Percentiles rank a stretch among this genome's conserved stretches.
phyloP scores from a whole-genome alignment of 2,888 invertebrate genomes.

The Xanthia icteritia region DNA sequence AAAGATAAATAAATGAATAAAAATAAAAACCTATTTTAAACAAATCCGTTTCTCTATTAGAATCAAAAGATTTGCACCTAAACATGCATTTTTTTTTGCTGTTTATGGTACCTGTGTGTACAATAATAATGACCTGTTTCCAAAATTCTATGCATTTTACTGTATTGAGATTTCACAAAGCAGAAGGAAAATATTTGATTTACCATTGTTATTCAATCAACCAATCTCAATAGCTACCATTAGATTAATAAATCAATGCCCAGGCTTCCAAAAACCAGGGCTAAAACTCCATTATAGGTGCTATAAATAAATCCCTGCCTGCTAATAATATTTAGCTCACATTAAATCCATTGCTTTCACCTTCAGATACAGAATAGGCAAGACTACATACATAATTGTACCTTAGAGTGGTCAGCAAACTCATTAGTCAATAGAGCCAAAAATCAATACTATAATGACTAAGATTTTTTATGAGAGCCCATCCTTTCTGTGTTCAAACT shows the following conservation, averaged over 20 bases:
- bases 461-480: too few relatives aligned
- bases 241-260: neutral
- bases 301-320: neutral
- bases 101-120: neutral
- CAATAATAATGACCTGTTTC: neutral
- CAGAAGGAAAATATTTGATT: neutral
- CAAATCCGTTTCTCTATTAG: neutral
- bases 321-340: constrained; percentile 12
- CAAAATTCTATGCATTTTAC: neutral
- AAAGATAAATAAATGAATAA: too few relatives aligned
- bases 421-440: too few relatives aligned
- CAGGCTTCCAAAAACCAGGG: neutral
- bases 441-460: too few relatives aligned
- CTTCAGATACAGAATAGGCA: neutral
- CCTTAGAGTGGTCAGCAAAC: neutral
- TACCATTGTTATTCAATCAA: neutral
- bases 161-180: neutral
- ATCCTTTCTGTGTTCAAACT: too few relatives aligned
- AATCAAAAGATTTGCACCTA: too few relatives aligned
- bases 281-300: neutral
- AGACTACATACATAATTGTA: neutral
- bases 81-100: neutral
- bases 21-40: too few relatives aligned
- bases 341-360: constrained; percentile 34
- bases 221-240: neutral